These are phyloP conservation scores for Chroicocephalus ridibundus DNA, from an alignment of 2,113 vertebrate species.

Conservation along the genomic window DNA sequence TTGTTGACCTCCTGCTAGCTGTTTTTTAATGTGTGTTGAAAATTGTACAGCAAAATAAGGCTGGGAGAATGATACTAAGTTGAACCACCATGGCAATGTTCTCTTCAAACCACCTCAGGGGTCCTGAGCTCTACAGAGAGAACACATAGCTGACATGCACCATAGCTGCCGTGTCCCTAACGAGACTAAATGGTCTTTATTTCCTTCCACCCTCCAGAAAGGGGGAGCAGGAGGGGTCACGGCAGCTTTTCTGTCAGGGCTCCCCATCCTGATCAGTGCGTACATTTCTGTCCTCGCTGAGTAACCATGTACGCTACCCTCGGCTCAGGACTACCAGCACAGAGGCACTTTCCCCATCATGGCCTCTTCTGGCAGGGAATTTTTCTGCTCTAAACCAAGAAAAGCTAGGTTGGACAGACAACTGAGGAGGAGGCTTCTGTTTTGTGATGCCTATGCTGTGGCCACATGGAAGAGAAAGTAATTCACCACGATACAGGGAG, in stretches of 20 bases:
- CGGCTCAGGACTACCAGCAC: background rate
- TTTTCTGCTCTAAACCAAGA: background rate
- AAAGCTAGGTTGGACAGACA: background rate
- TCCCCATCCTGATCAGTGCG: accelerated
- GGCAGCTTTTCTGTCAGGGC: background rate
- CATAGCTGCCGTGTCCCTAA: background rate
- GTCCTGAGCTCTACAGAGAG: background rate
- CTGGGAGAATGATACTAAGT: background rate
- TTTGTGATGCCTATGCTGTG: background rate
- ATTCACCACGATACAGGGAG: background rate
- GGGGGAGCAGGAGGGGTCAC: background rate
- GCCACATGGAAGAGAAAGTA: background rate
- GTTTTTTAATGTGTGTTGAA: background rate
- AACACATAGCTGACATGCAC: background rate
- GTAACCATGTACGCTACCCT: background rate
- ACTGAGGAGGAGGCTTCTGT: background rate
- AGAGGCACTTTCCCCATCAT: background rate
- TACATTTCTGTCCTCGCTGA: background rate
- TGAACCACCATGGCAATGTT: background rate
- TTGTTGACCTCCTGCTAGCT: background rate
- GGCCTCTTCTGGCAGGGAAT: background rate
- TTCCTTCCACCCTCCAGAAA: background rate
- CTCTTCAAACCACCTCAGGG: accelerated
- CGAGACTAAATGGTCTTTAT: background rate
- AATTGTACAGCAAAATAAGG: background rate